Evolutionary conservation across 1,140 invertebrate species (phyloP).

Genomic region (Platyscapa corneri): DNA sequence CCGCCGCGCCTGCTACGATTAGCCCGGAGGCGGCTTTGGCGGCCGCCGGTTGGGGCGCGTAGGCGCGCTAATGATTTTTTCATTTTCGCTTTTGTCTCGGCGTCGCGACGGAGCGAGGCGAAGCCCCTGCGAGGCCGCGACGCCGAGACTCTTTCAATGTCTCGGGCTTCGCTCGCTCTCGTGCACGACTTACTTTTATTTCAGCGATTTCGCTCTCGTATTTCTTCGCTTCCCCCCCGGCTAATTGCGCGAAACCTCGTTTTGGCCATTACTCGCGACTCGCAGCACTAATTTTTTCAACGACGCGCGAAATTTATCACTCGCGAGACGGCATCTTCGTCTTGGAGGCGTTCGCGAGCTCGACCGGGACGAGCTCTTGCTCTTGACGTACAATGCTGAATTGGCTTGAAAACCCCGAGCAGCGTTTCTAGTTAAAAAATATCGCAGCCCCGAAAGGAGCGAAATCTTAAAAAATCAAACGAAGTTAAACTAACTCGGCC

Average conservation of each 20-base stretch:
- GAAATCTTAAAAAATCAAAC: too few species aligned
- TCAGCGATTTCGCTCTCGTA: background rate
- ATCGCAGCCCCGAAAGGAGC: background rate
- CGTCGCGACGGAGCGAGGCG: background rate
- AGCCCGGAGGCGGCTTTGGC: background rate
- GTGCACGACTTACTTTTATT: background rate
- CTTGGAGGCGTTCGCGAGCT: background rate
- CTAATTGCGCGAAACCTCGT: background rate
- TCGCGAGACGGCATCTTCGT: background rate
- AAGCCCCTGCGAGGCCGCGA: too few species aligned
- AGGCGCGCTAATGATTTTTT: slow-evolving; percentile 26
- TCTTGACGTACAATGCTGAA: background rate
- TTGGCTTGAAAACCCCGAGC: background rate
- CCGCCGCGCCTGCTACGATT: background rate
- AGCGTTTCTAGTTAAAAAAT: background rate
- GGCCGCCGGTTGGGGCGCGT: background rate
- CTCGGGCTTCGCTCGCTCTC: background rate
- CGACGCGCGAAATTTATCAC: too few species aligned
- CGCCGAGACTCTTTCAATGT: background rate
- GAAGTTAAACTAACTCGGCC: background rate
- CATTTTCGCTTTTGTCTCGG: background rate
- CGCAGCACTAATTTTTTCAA: background rate
- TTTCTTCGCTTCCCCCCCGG: background rate
- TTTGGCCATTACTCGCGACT: too few species aligned
- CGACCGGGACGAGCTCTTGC: too few species aligned